Evolutionary conservation across 2,888 invertebrate genomes (phyloP), one percentile per base, ranked within the genome.

Genomic region (Lochmaea capreae): DNA sequence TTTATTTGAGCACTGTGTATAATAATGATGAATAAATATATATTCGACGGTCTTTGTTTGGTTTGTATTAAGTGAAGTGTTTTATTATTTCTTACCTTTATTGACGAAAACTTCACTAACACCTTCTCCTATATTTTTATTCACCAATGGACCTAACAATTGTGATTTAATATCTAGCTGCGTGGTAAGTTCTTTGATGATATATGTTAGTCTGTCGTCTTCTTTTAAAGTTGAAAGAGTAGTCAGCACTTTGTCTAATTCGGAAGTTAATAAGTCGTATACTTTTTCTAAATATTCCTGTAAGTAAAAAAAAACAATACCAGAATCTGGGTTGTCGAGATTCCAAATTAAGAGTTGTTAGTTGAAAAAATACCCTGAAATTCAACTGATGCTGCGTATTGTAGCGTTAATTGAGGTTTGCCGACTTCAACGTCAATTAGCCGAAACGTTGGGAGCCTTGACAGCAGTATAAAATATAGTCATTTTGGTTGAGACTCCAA

Each of bases 151-250:
- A 57, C 33, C 16, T 6, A 71, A 16, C 10, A 71, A 46, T 9
- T 18, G 4, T 6, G 22, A 57, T 65, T 68, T 66, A 4, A 18
- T 57, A 10, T 46, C 16, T 10, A 75, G 42, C 46, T 72, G 66
- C 14, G 12, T 12, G 57, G 46, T 61, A 18, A 75, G 26, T 39
- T 72, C 42, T 54, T 67, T 43, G 6, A 66, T 68, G 43, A 75
- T 11, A 46, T 65, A 46, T 14, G 59, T 18, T 43, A 67, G 52
- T 33, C 18, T 72, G 0, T 68, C 54, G 8, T 68, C 72, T 42
- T 68, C 62, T 12, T 71, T 22, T 39, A 78, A 52, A 59, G 67
- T 66, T 39, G 33, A 49, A 26, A 71, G 18, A 11, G 16, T 61
- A 16, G 18, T 33, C n/a, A 59, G 26, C 12, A 75, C 12, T 39